Evolutionary conservation across 2,888 invertebrate genomes (phyloP).

Genomic region (Oegoconia quadripuncta): DNA sequence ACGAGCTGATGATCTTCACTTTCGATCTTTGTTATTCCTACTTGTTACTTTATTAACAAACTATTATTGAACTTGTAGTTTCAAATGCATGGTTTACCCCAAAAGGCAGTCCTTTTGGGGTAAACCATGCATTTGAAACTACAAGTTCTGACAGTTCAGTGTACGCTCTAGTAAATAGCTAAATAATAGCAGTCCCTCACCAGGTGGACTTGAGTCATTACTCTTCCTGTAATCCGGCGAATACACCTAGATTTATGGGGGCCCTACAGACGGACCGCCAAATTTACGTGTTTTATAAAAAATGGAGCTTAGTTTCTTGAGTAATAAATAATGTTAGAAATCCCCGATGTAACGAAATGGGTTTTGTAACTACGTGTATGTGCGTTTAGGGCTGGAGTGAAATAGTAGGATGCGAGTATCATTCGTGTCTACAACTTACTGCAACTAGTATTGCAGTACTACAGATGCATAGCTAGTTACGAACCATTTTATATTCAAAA

Average conservation of each 20-base stretch:
- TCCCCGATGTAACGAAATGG: conserved; percentile 44
- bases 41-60: no score
- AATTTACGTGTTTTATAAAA: conserved; percentile 76
- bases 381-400: conserved; percentile 1
- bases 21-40: no score
- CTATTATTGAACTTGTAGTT: no score
- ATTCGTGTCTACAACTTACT: no score
- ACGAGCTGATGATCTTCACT: no score
- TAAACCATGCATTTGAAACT: no score
- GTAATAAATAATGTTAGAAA: conserved; percentile 69
- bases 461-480: no score
- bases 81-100: no score
- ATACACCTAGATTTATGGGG: conserved; percentile 72
- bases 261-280: conserved; percentile 66
- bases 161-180: conserved; percentile 64
- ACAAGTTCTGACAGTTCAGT: background rate
- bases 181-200: conserved; percentile 68
- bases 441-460: no score
- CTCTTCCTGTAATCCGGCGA: conserved; percentile 74
- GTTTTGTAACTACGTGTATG: conserved; percentile 27
- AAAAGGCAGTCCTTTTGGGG: no score
- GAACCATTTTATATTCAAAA: no score
- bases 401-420: conserved; percentile 3
- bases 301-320: conserved; percentile 68
- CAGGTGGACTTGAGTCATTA: conserved; percentile 77